Evolutionary conservation across 92 coral and sea anemone genomes (phyloP).

Genomic region (Epizoanthus rinbou): DNA sequence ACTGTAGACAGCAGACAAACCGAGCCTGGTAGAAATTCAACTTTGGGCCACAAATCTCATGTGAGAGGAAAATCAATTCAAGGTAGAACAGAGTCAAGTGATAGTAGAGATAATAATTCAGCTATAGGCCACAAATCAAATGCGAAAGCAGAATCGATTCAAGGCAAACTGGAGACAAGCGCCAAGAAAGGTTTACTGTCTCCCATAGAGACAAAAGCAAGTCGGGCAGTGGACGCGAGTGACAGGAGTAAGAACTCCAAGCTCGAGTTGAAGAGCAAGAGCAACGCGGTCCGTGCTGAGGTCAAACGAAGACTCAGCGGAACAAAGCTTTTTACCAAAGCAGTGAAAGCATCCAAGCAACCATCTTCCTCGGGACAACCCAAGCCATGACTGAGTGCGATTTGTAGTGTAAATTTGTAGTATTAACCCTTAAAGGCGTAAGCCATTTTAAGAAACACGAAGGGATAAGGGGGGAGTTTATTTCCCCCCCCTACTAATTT

Average conservation of each 20-base stretch:
- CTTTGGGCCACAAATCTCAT: background rate
- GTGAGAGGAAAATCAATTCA: background rate
- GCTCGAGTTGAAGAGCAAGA: constrained; percentile 26
- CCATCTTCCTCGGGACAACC: background rate
- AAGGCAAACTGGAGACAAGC: background rate
- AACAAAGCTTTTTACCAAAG: constrained; percentile 60
- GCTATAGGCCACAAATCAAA: background rate
- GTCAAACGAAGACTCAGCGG: constrained; percentile 58
- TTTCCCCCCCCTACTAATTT: too few species aligned
- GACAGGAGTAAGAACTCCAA: background rate
- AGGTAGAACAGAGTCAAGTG: background rate
- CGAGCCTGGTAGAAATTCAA: background rate
- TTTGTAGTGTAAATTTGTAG: too few species aligned
- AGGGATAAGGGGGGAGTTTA: too few species aligned
- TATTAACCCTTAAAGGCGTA: too few species aligned
- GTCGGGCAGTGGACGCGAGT: background rate
- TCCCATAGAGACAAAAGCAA: background rate
- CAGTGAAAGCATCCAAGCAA: constrained; percentile 48
- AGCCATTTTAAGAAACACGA: too few species aligned
- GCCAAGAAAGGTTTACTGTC: background rate
- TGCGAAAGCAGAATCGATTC: background rate
- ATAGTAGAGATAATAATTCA: too few species aligned
- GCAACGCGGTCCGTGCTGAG: constrained; percentile 50
- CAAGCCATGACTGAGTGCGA: background rate
- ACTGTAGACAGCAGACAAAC: background rate